These are phyloP conservation scores for Lepisosteus osseus DNA, from an alignment of 2,113 vertebrate genomes.

Conservation along the genomic window DNA sequence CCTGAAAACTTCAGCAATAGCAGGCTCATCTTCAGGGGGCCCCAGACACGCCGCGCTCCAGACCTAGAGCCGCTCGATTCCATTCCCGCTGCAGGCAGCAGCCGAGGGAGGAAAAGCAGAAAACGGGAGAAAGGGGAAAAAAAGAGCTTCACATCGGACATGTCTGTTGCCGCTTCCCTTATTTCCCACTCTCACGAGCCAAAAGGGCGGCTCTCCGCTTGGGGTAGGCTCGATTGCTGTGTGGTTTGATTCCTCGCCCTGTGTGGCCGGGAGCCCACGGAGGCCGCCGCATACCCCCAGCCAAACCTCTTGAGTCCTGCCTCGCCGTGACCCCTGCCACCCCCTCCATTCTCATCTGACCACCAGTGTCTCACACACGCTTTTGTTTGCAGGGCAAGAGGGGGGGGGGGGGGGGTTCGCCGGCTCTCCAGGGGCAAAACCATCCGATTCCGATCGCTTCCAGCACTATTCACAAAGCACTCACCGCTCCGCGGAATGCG, in stretches of 20 bases:
- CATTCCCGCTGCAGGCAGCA: constrained; percentile 44
- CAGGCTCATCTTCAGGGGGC: neutral
- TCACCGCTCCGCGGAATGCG: too few relatives aligned
- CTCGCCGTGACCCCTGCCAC: constrained; percentile 4
- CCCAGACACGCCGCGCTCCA: too few relatives aligned
- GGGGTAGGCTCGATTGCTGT: neutral
- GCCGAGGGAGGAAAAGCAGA: constrained; percentile 18
- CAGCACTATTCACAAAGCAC: too few relatives aligned
- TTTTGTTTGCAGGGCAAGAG: neutral
- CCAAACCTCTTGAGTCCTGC: constrained; percentile 50
- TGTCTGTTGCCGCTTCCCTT: constrained; percentile 56
- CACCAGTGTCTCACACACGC: constrained; percentile 39
- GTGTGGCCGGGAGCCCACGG: constrained; percentile 48
- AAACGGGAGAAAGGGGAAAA: constrained; percentile 31
- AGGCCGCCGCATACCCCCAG: constrained; percentile 47
- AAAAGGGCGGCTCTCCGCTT: constrained; percentile 21
- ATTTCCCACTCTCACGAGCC: constrained; percentile 46
- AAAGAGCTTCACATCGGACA: constrained; percentile 53
- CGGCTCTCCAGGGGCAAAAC: too few relatives aligned
- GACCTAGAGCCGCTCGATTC: neutral
- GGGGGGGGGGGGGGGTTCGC: too few relatives aligned
- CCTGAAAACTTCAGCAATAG: constrained; percentile 49
- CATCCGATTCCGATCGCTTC: too few relatives aligned
- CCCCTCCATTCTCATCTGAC: neutral
- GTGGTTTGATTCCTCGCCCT: constrained; percentile 28